Evolutionary conservation across 2,888 invertebrate species (phyloP), one percentile per base, ranked within the genome.

Genomic region (Clistopyga incitator): DNA sequence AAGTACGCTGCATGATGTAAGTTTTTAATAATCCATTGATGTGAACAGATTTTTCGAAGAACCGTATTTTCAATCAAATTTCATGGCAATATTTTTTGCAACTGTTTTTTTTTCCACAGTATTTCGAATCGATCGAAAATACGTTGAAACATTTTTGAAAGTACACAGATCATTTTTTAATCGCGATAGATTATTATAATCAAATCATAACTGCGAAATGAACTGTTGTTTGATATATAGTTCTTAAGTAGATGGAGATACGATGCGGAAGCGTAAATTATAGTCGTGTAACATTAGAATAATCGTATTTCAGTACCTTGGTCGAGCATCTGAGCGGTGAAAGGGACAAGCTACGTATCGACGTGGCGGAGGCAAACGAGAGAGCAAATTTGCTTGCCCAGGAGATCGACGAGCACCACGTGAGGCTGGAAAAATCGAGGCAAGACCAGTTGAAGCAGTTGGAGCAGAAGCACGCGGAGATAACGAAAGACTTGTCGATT

Each of bases 371-470:
- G 91, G 97, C 98, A 0, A 98, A 98, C 91, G 95, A 96, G 79
- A 95, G 98, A 87, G 97, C 97, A 0, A 95, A 96, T 0, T 92
- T 97, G 75, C 94, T 98, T 70, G 98, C 98, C 0, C 97, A 97
- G 88, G 98, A 98, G 93, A 97, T 98, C 1, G 98, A 99, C 92
- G 98, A 98, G 90, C 96, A 97, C 88, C 98, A 98, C 92, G 95
- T 96, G 0, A 95, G 96, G 81, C 95, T 98, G 91, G 98, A 98
- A 92, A 95, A 95, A 84, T 96, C 96, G 42, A 95, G 97, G 38
- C 95, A 96, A 90, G 95, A 95, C 65, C 94, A 94, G 86, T 89
- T 95, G n/a, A 92, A 93, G 93, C 96, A 95, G 94, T 93, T 97
- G 23, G 98, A 98, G 90, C 95, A 95, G 82, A 95, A 96, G 81